Conservation (phyloP, 2,113 vertebrate species). For the Bos indicus region DNA sequence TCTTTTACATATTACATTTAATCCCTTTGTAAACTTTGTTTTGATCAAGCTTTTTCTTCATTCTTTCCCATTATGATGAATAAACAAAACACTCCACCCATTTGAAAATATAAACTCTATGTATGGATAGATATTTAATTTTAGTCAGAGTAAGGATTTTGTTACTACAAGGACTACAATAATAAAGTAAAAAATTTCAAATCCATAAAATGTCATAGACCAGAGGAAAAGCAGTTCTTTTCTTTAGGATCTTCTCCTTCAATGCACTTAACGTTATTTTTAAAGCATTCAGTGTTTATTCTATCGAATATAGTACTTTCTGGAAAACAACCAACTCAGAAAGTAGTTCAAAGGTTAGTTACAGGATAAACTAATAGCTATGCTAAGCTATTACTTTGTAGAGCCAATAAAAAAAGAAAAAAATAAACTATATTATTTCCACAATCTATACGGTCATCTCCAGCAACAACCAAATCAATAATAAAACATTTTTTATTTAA, state of each 20-base stretch:
- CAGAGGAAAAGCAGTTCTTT: neutral
- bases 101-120: neutral
- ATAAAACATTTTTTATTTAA: conserved; percentile 66
- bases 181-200: conserved; percentile 17
- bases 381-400: conserved; percentile 59
- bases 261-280: conserved; percentile 31
- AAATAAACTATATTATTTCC: conserved; percentile 62
- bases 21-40: neutral
- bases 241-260: neutral
- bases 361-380: conserved; percentile 63
- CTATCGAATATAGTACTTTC: conserved; percentile 20
- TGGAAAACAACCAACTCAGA: conserved; percentile 56
- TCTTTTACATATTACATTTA: neutral
- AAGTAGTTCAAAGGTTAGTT: conserved; percentile 67
- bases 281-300: conserved; percentile 51
- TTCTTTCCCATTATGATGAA: neutral
- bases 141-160: neutral
- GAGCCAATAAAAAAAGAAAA: conserved; percentile 51
- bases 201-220: neutral
- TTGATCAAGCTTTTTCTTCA: conserved; percentile 1
- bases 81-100: neutral
- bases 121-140: neutral
- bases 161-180: neutral
- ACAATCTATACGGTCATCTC: conserved; percentile 50
- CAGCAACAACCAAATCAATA: conserved; percentile 61